A percentile compares a stretch with the other conserved stretches of the same genome.
Conservation (phyloP, 2,888 invertebrate genomes). For the Amphipoea lucens region DNA sequence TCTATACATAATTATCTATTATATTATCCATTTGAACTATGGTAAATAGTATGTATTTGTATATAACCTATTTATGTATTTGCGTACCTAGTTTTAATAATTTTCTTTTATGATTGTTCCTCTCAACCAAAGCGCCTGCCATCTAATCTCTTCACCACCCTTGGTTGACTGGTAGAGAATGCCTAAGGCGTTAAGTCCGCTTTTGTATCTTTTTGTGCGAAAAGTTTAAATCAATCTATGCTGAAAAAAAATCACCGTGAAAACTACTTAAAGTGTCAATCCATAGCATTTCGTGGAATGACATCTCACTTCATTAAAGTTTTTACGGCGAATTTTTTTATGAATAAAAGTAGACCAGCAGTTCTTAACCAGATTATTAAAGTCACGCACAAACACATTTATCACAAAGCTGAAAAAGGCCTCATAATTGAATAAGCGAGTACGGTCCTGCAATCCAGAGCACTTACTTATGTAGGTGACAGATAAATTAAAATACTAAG, state of each 20-base stretch:
- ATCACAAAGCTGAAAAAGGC: background rate
- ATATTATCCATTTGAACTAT: no score
- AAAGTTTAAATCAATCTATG: no score
- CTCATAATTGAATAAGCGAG: background rate
- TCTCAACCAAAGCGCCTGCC: no score
- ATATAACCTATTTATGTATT: no score
- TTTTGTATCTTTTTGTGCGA: no score
- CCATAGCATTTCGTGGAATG: background rate
- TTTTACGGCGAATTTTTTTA: background rate
- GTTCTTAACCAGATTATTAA: background rate
- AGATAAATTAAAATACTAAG: slow-evolving; percentile 45
- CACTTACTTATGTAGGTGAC: slow-evolving; percentile 13
- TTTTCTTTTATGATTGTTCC: no score
- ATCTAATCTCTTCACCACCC: no score
- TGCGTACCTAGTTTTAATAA: no score
- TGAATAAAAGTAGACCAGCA: background rate
- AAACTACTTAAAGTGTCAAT: background rate
- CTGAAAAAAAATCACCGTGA: background rate
- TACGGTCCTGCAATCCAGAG: background rate
- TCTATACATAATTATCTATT: background rate
- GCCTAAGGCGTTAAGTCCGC: no score
- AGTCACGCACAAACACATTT: background rate
- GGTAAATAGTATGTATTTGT: no score
- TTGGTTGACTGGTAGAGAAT: no score
- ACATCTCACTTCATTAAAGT: background rate